Evolutionary conservation across 2,888 invertebrate genomes (phyloP), one percentile per base, ranked within the genome.

Genomic region (Digitonthophagus gazella): DNA sequence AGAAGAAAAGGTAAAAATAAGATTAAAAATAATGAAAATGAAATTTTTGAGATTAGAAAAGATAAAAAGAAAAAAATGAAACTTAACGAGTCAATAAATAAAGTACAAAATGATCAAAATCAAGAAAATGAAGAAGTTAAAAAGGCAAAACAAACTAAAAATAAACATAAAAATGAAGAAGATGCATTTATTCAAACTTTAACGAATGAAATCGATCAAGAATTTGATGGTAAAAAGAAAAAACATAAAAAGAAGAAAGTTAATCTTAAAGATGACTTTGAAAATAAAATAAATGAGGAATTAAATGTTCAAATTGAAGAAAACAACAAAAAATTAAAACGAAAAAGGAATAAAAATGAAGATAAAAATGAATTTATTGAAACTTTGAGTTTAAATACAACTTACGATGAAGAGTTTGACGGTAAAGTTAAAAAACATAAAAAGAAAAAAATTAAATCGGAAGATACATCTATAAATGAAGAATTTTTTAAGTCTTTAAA

Each of bases 91-190:
- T 19, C 16, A 56, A 19, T n/a, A 18, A 28, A 18, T 64, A 66
- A 63, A 64, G 57, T 64, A 63, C 56, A 57, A 66, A 67, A 14
- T 44, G 58, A 2, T 67, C 22, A 63, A 66, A 56, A 67, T 66
- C 55, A 67, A 22, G 18, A 61, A 16, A 63, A 14, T 0, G 28
- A 11, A 57, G 22, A 58, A n/a, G 14, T 19, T 1, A n/a, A 16
- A 72, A 69, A 54, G 28, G 58, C 3, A 8, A 55, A 28, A 71
- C 69, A 67, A 72, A 69, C 67, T n/a, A 67, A 67, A 18, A 54
- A n/a, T 15, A 64, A 55, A 67, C 16, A 1, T 2, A 56, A 22
- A 18, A 15, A 16, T 56, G 44, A 67, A 28, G 16, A 64, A 44
- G 55, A 28, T 1, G n/a, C n/a, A n/a, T 8, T 8, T 64, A 3